Conservation (phyloP, 2,888 invertebrate genomes). For the Syrista parreyssii region DNA sequence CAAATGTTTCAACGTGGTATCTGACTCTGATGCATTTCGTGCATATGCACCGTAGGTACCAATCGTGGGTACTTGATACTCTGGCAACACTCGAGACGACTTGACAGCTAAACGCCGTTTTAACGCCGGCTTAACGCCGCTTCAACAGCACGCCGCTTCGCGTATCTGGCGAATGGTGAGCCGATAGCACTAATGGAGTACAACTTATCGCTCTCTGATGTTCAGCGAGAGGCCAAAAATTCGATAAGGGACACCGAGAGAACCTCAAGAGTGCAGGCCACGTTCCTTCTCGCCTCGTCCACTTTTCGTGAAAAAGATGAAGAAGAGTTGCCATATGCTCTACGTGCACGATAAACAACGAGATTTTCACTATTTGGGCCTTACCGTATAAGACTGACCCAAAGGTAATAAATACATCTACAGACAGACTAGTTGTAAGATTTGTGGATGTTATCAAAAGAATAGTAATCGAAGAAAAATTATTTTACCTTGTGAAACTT, state of each 20-base stretch:
- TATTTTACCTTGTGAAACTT: too few species aligned
- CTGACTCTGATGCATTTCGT: neutral
- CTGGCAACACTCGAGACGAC: neutral
- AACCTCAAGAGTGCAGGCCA: neutral
- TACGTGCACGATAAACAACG: neutral
- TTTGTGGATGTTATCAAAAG: too few species aligned
- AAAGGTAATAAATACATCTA: neutral
- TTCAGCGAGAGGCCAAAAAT: constrained; percentile 4
- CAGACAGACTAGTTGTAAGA: too few species aligned
- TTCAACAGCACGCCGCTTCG: neutral
- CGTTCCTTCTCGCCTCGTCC: neutral
- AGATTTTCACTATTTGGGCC: neutral
- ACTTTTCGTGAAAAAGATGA: neutral
- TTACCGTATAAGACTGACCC: neutral
- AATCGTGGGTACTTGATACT: neutral
- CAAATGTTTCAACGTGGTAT: neutral
- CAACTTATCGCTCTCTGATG: constrained; percentile 6
- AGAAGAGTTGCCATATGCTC: neutral
- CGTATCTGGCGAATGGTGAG: constrained; percentile 8
- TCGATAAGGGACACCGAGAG: neutral
- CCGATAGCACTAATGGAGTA: constrained; percentile 3
- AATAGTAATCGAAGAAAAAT: too few species aligned
- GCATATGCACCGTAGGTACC: neutral
- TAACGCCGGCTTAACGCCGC: neutral
- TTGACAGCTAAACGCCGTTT: neutral